Evolutionary conservation across 2,113 vertebrate genomes (phyloP), one percentile per base, ranked within the genome.

Genomic region (Azemiops feae): DNA sequence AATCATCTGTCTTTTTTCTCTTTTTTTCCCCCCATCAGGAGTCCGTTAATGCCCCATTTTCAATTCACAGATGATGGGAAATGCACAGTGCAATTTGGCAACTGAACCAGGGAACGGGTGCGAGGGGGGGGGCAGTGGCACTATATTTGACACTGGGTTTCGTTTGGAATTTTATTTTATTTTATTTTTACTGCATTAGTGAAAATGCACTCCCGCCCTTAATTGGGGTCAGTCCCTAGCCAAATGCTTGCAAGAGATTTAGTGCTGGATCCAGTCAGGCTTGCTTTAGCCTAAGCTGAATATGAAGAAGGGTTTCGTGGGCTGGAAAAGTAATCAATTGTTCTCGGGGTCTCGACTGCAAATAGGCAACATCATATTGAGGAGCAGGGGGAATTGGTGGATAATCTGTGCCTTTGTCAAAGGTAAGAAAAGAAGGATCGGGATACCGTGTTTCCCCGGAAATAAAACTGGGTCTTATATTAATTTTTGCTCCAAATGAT

Each of bases 11-110:
- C 88, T 52, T 55, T 22, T 22, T n/a, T 30, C 50, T 69, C 25
- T 25, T 30, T 12, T 4, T 11, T 2, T 27, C 30, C 55, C 9
- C 34, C 20, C 93, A 91, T 92, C 2, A 0, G 94, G 94, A 92
- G 94, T 92, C 96, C 92, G 58, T 90, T 87, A 94, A n/a, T 86
- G 53, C 60, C 57, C 92, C 91, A 87, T 85, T 85, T 96, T 92
- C 94, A 85, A 88, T 95, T 96, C 93, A 93, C 93, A 96, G 94
- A 96, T 23, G 0, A 94, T 55, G 85, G 94, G 92, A 94, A 95
- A 92, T 1, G 0, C 57, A 47, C 94, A 91, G 92, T 92, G 94
- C 91, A 92, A 94, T 93, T 92, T 94, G 54, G 22, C 4, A 74
- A 45, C n/a, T 12, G 54, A 60, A 60, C 9, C 34, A 69, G 89